Evolutionary conservation across 2,797 vertebrate genomes (phyloP), one percentile per base, ranked within the genome.

Genomic region (Myotis planiceps): DNA sequence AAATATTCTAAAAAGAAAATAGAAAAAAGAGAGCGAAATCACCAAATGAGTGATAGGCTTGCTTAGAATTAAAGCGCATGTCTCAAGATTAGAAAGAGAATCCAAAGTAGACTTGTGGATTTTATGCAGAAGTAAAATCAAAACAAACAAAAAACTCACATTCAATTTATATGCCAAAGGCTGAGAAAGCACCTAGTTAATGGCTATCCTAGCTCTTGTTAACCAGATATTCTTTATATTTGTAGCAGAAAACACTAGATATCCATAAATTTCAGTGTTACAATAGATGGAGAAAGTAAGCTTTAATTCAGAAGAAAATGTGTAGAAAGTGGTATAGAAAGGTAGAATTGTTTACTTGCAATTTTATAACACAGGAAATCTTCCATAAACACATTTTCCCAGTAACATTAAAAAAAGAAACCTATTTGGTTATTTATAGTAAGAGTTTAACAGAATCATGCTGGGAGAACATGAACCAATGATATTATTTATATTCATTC

Each of bases 401-500:
- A 86, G 75, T 81, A 80, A 49, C 63, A 65, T 3, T 53, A 18
- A 27, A 53, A 42, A 90, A 82, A 68, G 60, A 83, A 68, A 13
- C 3, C 45, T 93, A 76, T 83, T 39, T 79, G 80, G 15, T 97
- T 98, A 97, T 97, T 98, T 83, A 97, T 97, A 94, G 58, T 95
- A 97, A 98, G 85, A 79, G 18, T 98, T 98, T 97, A 97, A 98
- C 13, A 0, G 4, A 98, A 91, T 85, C 97, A 95, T 89, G 84
- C 96, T 97, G 97, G 51, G 96, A 97, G 32, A 98, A 97, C 80
- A 97, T 82, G 92, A 98, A 85, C 29, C 55, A 93, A 49, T 98
- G 78, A 91, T 98, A 97, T 96, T 98, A 98, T 98, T 98, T 98
- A 97, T 97, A 95, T 97, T 94, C 86, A 93, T 88, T 96, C 92